A percentile compares a stretch with the other conserved stretches of the same genome.
Evolutionary conservation across 2,113 vertebrate genomes (phyloP).

Genomic region (Spea multiplicata): DNA sequence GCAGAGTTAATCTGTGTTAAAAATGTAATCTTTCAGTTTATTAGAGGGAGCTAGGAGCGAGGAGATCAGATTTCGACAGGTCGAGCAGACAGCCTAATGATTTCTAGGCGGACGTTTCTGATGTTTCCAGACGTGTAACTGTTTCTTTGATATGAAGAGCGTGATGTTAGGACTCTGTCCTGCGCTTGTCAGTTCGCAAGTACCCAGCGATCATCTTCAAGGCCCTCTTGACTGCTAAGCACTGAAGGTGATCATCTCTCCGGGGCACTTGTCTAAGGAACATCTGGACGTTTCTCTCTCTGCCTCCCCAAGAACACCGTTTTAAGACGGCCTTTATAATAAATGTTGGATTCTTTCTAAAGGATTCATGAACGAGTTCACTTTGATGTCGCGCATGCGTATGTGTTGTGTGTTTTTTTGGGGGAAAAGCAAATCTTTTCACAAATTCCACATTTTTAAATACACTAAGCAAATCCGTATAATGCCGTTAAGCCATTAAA

Average conservation of each 20-base stretch:
- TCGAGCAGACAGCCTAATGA: slow-evolving; percentile 30
- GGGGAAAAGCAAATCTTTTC: not conserved
- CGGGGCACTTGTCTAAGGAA: slow-evolving; percentile 26
- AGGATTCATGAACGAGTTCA: not conserved
- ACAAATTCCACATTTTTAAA: no score
- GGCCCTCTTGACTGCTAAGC: slow-evolving; percentile 12
- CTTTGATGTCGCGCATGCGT: slow-evolving; percentile 13
- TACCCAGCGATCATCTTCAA: slow-evolving; percentile 34
- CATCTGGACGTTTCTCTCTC: slow-evolving; percentile 41
- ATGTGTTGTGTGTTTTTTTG: not conserved
- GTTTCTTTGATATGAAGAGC: slow-evolving; percentile 41
- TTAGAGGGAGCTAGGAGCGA: not conserved
- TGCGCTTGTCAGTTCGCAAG: slow-evolving; percentile 38
- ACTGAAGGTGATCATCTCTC: slow-evolving; percentile 29
- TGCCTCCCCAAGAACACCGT: not conserved
- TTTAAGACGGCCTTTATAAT: slow-evolving; percentile 8
- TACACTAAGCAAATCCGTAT: no score
- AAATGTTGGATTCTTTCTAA: slow-evolving; percentile 18
- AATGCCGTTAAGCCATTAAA: no score
- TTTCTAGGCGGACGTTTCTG: slow-evolving; percentile 35
- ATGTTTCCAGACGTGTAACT: slow-evolving; percentile 32
- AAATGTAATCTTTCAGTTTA: not conserved
- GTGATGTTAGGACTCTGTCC: slow-evolving; percentile 27
- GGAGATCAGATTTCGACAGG: slow-evolving; percentile 28
- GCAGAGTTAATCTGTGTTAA: not conserved